A percentile compares a stretch with the other conserved stretches of the same genome.
These are phyloP conservation scores for Sylvicola cinctus DNA, from an alignment of 2,888 invertebrate species.

Conservation along the genomic window DNA sequence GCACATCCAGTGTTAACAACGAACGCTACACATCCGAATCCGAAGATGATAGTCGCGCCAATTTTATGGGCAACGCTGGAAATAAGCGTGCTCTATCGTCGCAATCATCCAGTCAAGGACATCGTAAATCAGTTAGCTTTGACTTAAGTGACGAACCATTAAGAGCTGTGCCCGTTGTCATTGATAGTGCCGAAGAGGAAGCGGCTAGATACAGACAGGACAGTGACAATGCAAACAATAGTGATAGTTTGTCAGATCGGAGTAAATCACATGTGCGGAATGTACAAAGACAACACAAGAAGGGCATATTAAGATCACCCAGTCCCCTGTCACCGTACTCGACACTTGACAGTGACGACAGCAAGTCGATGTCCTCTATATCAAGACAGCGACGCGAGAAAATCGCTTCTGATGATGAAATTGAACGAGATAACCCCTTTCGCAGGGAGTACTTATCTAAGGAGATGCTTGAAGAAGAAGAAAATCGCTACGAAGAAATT, in stretches of 20 bases:
- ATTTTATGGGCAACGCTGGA: not conserved
- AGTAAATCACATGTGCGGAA: not conserved
- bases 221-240: not conserved
- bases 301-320: conserved; percentile 21
- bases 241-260: not conserved
- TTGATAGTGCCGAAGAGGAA: conserved; percentile 6
- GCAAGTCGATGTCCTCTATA: conserved; percentile 15
- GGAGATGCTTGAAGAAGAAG: conserved; percentile 5
- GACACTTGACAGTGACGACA: conserved; percentile 15
- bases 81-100: not conserved
- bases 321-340: conserved; percentile 19
- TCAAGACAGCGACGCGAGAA: conserved; percentile 11
- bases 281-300: conserved; percentile 7
- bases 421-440: conserved; percentile 25
- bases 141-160: conserved; percentile 19
- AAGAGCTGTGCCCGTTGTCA: not conserved
- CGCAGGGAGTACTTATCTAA: conserved; percentile 16
- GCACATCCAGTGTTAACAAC: too few species aligned
- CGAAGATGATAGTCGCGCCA: conserved; percentile 1
- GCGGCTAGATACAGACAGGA: not conserved
- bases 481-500: not conserved
- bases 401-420: conserved; percentile 14
- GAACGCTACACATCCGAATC: conserved; percentile 2
- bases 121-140: conserved; percentile 23
- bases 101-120: conserved; percentile 5